Base-by-base conservation (phyloP, 1,140 invertebrate genomes). In the Tribolium madens region DNA sequence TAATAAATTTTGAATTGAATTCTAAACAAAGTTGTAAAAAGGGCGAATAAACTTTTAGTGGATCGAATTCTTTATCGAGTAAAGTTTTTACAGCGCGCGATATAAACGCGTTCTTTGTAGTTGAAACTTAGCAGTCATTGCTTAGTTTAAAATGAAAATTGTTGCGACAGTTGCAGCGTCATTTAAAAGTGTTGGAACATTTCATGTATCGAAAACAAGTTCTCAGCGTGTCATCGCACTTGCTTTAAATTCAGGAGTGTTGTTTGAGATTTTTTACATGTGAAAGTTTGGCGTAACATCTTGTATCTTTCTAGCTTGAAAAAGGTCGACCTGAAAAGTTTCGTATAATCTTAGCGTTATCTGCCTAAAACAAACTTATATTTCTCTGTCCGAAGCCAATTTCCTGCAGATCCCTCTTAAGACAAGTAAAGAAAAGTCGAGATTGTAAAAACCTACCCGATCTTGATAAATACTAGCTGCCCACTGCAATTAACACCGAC, bases 351-450 rank as follows among this genome's bases (percentile, higher is more conserved):
- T 77, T 12, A 48, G 60, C 52, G 69, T 79, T 82, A 79, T 80
- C 79, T 79, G 78, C 75, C 79, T 81, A 81, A 81, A 79, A 81
- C 81, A 81, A 81, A 82, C 79, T 82, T 82, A 82, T 82, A 82
- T 82, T 81, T 82, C 80, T 79, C 80, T 81, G 81, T 82, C 80
- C 75, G 75, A 78, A 81, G 80, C 79, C 81, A 82, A 82, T 82
- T 82, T 82, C 81, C 81, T 79, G 78, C 76, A 77, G 80, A 82
- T 82, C 78, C 79, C 76, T 73, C 72, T 76, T 79, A 79, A 80
- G 79, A 80, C 77, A 80, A 64, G 57, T 64, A 64, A 64, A 33
- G 57, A 42, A 64, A 26, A 64, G 76, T 53, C 42, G 73, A 78
- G 76, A 75, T 74, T 76, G 74, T 78, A 78, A 75, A 80, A 80